Evolutionary conservation across 2,888 invertebrate genomes (phyloP).

Genomic region (Heteromurus nitidus): DNA sequence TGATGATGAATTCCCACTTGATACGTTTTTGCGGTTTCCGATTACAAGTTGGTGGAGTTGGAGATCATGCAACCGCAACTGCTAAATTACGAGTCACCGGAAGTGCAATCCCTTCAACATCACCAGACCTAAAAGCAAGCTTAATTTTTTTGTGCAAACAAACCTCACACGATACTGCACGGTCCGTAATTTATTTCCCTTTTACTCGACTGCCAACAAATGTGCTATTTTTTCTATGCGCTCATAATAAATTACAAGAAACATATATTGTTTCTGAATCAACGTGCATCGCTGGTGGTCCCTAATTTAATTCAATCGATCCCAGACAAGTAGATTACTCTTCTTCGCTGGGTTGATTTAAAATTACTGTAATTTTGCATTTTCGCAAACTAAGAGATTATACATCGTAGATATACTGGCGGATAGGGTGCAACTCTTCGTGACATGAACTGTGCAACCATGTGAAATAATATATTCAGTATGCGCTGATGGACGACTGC

Average conservation of each 20-base stretch:
- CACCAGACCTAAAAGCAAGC: background rate
- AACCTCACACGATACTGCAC: background rate
- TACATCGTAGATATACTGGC: background rate
- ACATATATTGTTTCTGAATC: constrained; percentile 26
- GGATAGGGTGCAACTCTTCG: background rate
- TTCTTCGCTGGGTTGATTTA: constrained; percentile 21
- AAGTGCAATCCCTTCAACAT: constrained; percentile 2
- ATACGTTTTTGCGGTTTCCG: too few relatives aligned
- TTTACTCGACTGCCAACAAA: background rate
- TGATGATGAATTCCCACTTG: too few relatives aligned
- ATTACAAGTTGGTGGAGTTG: too few relatives aligned
- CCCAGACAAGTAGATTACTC: constrained; percentile 22
- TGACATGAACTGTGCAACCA: too few relatives aligned
- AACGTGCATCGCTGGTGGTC: constrained; percentile 36
- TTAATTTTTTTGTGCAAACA: constrained; percentile 1
- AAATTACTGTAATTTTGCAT: constrained; percentile 30
- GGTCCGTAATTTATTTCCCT: background rate
- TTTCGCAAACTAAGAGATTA: constrained; percentile 16
- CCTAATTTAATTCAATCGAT: constrained; percentile 46
- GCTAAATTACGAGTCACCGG: too few relatives aligned
- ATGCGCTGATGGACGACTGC: background rate
- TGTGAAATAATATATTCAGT: too few relatives aligned
- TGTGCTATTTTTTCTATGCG: background rate
- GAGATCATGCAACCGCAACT: too few relatives aligned
- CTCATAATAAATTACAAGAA: background rate